Evolutionary conservation across 2,113 vertebrate species (phyloP).

Genomic region (Sander vitreus): DNA sequence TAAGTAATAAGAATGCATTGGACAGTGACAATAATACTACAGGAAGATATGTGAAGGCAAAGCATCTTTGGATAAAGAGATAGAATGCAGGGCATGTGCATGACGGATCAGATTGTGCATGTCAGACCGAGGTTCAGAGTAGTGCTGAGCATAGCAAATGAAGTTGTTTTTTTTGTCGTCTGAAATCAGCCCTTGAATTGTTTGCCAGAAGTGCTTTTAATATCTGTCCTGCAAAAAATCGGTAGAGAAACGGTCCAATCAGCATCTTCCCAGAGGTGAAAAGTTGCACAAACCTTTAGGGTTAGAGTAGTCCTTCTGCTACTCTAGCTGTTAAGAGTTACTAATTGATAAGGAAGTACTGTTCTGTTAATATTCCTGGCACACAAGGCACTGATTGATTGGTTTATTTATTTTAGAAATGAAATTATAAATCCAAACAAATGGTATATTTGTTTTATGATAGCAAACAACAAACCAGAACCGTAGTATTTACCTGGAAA

Average conservation of each 20-base stretch:
- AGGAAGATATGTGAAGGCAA: constrained; percentile 48
- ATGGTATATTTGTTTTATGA: constrained; percentile 6
- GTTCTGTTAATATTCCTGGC: constrained; percentile 14
- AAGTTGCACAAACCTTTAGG: neutral
- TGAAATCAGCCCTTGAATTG: constrained; percentile 38
- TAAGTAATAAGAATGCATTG: constrained; percentile 50
- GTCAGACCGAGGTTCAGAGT: constrained; percentile 34
- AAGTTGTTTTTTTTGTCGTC: constrained; percentile 48
- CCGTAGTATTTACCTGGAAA: neutral
- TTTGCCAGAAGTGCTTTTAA: constrained; percentile 46
- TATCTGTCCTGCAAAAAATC: constrained; percentile 17
- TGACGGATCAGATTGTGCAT: constrained; percentile 44
- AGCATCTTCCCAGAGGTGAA: constrained; percentile 14
- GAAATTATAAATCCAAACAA: constrained; percentile 30
- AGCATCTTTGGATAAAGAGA: constrained; percentile 32
- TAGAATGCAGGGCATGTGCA: constrained; percentile 37
- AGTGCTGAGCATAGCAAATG: constrained; percentile 47
- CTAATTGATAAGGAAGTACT: neutral
- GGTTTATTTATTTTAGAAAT: constrained; percentile 27
- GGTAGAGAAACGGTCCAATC: neutral
- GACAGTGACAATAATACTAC: constrained; percentile 33
- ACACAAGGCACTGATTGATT: neutral
- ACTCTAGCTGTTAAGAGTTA: neutral
- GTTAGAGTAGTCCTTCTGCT: constrained; percentile 1
- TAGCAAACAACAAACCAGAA: constrained; percentile 15